Percentiles rank a stretch among this genome's conserved stretches.
Conservation (phyloP, 23 tunicate genomes). For the Phallusia fumigata region DNA sequence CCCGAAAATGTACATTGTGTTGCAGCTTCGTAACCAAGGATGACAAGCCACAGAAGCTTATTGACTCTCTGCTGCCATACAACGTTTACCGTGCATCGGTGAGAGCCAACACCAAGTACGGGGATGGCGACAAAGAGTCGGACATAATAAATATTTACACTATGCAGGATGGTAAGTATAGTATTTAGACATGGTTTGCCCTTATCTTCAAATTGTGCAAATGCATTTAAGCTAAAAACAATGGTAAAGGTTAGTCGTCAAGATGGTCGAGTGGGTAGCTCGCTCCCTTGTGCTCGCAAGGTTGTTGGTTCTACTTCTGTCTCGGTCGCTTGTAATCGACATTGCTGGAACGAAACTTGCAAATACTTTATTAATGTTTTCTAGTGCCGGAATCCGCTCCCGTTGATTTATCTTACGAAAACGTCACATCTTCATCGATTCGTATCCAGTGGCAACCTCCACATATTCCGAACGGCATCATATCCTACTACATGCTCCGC, state of each 20-base stretch:
- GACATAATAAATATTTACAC: constrained; percentile 26
- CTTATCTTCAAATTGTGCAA: too few relatives aligned
- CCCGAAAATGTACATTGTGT: too few relatives aligned
- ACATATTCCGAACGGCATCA: constrained; percentile 43
- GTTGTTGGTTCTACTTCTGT: too few relatives aligned
- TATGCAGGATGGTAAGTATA: constrained; percentile 48
- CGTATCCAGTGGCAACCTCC: constrained; percentile 40
- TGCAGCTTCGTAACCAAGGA: constrained; percentile 12
- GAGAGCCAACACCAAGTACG: constrained; percentile 68
- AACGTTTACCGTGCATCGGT: constrained; percentile 28
- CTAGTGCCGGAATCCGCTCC: constrained; percentile 25
- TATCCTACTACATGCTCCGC: constrained; percentile 29
- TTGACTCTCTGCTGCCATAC: constrained; percentile 33
- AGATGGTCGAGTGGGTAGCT: too few relatives aligned
- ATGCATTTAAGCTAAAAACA: too few relatives aligned
- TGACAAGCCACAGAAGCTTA: not conserved
- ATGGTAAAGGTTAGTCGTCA: too few relatives aligned
- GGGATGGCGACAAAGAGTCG: constrained; percentile 58
- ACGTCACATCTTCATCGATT: constrained; percentile 37
- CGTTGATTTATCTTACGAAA: constrained; percentile 20
- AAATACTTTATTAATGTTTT: too few relatives aligned
- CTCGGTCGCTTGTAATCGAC: too few relatives aligned
- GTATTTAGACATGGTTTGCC: not conserved
- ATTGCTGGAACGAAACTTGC: too few relatives aligned
- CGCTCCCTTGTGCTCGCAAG: too few relatives aligned